Evolutionary conservation across 2,888 invertebrate species (phyloP).

Genomic region (Girardia tigrina): DNA sequence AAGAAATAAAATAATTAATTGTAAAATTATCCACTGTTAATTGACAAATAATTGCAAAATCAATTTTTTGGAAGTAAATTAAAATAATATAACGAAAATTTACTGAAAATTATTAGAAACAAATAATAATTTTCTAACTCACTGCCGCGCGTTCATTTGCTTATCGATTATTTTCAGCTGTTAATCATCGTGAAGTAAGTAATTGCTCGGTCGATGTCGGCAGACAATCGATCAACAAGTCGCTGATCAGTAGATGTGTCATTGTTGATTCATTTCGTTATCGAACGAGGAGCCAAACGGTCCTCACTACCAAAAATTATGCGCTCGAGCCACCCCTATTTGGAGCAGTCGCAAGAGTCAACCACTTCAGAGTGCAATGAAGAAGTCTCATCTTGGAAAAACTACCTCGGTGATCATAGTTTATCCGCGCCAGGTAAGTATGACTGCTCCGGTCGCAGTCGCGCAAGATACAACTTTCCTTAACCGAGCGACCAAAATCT

Average conservation of each 20-base stretch:
- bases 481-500: neutral
- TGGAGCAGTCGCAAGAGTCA: conserved; percentile 28
- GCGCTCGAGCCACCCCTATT: conserved; percentile 31
- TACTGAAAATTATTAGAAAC: too few species aligned
- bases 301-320: conserved; percentile 28
- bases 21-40: too few species aligned
- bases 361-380: conserved; percentile 27
- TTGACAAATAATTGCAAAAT: too few species aligned
- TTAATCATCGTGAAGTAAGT: too few species aligned
- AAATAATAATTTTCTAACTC: neutral
- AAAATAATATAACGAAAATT: too few species aligned
- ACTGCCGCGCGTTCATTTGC: neutral
- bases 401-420: conserved; percentile 27
- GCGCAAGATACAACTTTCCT: too few species aligned
- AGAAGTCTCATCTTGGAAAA: conserved; percentile 10
- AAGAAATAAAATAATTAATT: too few species aligned
- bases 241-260: too few species aligned
- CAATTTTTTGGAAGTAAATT: too few species aligned
- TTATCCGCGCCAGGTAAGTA: conserved; percentile 29
- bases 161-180: neutral
- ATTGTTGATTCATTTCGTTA: neutral
- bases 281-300: neutral
- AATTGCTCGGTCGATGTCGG: too few species aligned
- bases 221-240: too few species aligned
- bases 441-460: too few species aligned